Conservation (phyloP, 2,888 invertebrate species). For the Trachelus tabidus region DNA sequence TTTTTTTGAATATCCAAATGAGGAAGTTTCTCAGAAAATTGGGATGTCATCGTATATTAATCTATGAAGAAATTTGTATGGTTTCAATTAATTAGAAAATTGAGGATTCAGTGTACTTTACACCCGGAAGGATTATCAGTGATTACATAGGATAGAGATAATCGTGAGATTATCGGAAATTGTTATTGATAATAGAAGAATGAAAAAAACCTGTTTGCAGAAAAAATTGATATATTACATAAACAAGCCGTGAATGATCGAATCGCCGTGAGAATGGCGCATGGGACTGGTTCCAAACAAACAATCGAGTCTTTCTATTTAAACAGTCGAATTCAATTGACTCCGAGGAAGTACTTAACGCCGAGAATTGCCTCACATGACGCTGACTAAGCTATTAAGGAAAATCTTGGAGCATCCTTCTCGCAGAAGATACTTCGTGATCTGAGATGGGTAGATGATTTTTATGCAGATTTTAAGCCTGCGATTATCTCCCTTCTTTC, state of each 20-base stretch:
- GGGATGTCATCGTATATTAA: neutral
- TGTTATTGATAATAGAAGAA: too few species aligned
- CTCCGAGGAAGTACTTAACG: conserved; percentile 35
- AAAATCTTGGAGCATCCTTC: conserved; percentile 4
- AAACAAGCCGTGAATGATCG: neutral
- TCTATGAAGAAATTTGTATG: too few species aligned
- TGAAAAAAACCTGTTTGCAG: neutral
- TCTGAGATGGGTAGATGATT: neutral
- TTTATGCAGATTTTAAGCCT: neutral
- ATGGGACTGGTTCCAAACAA: neutral
- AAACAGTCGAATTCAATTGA: conserved; percentile 34
- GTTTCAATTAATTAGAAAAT: too few species aligned
- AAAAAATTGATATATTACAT: neutral
- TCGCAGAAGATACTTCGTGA: neutral
- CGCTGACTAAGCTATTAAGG: conserved; percentile 14
- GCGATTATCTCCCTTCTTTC: neutral
- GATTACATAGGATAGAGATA: too few species aligned
- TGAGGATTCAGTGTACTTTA: too few species aligned
- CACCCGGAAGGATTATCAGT: too few species aligned
- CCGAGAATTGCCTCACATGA: conserved; percentile 38
- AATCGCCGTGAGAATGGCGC: neutral
- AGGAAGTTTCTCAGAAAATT: neutral
- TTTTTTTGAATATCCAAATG: neutral
- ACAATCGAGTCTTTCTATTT: neutral
- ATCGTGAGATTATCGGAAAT: too few species aligned